These are phyloP conservation scores for Seriola quinqueradiata DNA, from an alignment of 2,113 vertebrate species.

Conservation along the genomic window DNA sequence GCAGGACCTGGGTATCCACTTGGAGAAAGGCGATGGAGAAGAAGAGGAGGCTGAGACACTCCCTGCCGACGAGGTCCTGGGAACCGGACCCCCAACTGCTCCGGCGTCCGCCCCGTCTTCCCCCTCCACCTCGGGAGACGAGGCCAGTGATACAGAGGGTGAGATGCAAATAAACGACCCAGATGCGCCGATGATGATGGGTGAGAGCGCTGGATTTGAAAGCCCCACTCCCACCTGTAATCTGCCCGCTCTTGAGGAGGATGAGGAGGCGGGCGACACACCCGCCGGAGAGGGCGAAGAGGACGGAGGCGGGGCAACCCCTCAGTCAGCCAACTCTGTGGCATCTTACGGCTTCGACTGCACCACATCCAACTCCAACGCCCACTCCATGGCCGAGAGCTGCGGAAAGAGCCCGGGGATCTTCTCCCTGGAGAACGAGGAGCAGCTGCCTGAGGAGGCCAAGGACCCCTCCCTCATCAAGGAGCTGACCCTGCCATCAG, in stretches of 20 bases:
- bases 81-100: slow-evolving; percentile 85
- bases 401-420: slow-evolving; percentile 87
- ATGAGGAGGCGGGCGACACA: slow-evolving; percentile 76
- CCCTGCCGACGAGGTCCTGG: slow-evolving; percentile 86
- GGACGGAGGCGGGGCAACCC: slow-evolving; percentile 81
- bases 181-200: slow-evolving; percentile 53
- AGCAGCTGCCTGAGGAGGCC: slow-evolving; percentile 85
- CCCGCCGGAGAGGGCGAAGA: slow-evolving; percentile 73
- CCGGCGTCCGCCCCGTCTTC: slow-evolving; percentile 84
- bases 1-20: slow-evolving; percentile 87
- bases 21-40: slow-evolving; percentile 85
- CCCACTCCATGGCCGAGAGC: slow-evolving; percentile 87
- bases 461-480: slow-evolving; percentile 86
- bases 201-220: slow-evolving; percentile 73
- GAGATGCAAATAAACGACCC: slow-evolving; percentile 85
- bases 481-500: slow-evolving; percentile 82
- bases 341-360: slow-evolving; percentile 88
- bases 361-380: slow-evolving; percentile 86
- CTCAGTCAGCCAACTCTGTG: slow-evolving; percentile 87
- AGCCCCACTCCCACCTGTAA: slow-evolving; percentile 69
- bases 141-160: slow-evolving; percentile 85
- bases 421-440: slow-evolving; percentile 88
- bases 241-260: slow-evolving; percentile 75
- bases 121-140: slow-evolving; percentile 84
- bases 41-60: slow-evolving; percentile 89